Conservation (phyloP, 1,140 invertebrate species). For the Sycobia sp. region DNA sequence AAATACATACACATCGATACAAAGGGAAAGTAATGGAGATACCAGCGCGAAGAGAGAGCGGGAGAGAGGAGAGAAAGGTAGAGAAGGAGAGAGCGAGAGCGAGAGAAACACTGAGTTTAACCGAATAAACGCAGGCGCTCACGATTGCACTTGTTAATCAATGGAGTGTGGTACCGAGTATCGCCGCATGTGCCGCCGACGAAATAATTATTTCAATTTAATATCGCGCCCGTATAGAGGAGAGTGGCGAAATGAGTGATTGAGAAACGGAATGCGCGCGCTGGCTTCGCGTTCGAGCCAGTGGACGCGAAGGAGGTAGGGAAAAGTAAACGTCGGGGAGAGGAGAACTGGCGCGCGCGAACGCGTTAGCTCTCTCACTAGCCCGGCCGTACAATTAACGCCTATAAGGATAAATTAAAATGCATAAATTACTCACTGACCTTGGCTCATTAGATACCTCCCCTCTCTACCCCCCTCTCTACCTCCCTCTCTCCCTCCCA, state of each 20-base stretch:
- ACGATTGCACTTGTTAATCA: slow-evolving; percentile 7
- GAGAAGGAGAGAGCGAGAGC: not conserved
- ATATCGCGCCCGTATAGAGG: not conserved
- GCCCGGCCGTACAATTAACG: slow-evolving; percentile 1
- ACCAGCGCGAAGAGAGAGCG: slow-evolving; percentile 3
- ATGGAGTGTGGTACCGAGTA: not conserved
- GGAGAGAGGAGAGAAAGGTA: not conserved
- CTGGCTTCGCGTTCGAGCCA: no score
- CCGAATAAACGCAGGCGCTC: not conserved
- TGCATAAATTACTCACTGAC: not conserved
- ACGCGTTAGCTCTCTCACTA: no score
- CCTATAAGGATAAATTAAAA: not conserved
- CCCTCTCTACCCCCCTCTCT: not conserved
- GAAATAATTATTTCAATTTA: slow-evolving; percentile 24
- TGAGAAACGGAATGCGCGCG: slow-evolving; percentile 11
- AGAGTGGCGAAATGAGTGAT: slow-evolving; percentile 23
- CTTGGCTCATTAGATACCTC: not conserved
- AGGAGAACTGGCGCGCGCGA: no score
- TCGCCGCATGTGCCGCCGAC: not conserved
- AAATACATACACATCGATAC: not conserved
- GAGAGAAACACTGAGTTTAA: not conserved
- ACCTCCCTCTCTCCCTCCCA: not conserved
- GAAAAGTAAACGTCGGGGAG: not conserved
- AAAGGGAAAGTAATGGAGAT: slow-evolving; percentile 8
- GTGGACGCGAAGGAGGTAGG: no score